These are phyloP conservation scores for Pipistrellus kuhlii DNA, from an alignment of 2,797 vertebrate species.

Conservation along the genomic window DNA sequence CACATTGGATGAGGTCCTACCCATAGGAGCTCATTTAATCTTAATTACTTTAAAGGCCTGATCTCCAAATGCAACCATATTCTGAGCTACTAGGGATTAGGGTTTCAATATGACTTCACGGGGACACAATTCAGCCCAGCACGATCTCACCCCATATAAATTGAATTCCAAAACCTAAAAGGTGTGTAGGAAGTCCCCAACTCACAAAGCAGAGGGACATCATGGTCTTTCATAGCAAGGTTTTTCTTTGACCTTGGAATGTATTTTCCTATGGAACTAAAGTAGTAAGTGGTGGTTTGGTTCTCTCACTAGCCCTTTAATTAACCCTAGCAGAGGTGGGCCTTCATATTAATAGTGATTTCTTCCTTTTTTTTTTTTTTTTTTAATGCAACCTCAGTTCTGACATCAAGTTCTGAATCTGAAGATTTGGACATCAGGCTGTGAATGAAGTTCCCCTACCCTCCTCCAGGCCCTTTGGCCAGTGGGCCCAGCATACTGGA, in stretches of 20 bases:
- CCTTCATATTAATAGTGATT: background rate
- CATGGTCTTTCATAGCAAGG: background rate
- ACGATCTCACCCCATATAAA: background rate
- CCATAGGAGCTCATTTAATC: background rate
- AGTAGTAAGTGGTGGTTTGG: background rate
- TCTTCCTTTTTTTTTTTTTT: background rate
- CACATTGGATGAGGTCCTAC: background rate
- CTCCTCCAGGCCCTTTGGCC: background rate
- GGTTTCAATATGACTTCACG: background rate
- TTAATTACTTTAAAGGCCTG: background rate
- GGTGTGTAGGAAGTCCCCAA: background rate
- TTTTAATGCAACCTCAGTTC: background rate
- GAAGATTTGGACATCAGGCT: background rate
- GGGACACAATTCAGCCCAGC: background rate
- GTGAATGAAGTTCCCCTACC: background rate
- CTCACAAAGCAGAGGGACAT: background rate
- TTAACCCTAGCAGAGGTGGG: background rate
- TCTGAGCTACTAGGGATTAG: background rate
- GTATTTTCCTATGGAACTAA: constrained; percentile 9
- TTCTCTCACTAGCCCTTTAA: background rate
- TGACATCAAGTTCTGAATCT: background rate
- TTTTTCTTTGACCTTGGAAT: constrained; percentile 26
- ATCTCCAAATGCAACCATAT: background rate
- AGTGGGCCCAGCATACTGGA: background rate
- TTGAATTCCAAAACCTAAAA: background rate